Base-by-base conservation (phyloP, 2,797 vertebrate species). In the Xerus rutilus region DNA sequence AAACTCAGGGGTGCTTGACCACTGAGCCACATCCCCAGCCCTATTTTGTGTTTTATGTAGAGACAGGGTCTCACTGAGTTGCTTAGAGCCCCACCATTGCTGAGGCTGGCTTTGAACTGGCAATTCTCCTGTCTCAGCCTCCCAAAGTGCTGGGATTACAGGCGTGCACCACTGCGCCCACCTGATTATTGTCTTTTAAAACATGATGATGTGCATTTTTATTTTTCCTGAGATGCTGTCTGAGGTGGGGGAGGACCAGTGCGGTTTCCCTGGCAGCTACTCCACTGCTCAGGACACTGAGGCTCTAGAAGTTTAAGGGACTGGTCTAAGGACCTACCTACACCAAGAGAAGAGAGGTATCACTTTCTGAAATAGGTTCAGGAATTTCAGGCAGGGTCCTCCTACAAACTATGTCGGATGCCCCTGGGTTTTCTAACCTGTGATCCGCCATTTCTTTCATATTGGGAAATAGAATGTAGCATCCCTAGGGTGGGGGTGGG, bases 401-500 rank as follows among this genome's bases (percentile, higher is more conserved):
- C 45, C 18, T 73, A 30, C 39, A 62, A 54, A 11, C 47, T 77
- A 78, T 4, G 43, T 69, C 82, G 45, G 59, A 32, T 15, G 39
- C 14, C 70, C 25, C 9, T 17, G 35, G 52, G 14, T 54, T 88
- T 65, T 69, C 43, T 54, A 76, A 25, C 74, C 62, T 35, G 82
- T 14, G 35, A 49, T 57, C 15, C 4, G 25, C 13, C 57, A 70
- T 84, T 15, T 69, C 47, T 79, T 59, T 70, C 54, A 52, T 62
- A 1, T 2, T 91, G 73, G 78, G 45, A 85, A 91, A 85, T 81
- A 70, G 69, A 86, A 59, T 25, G 9, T 9, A 7, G 0, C 70
- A 64, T 62, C 12, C 13, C 0, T 0, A 15, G 12, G 23, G 14
- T 10, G 2, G 15, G 1, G 11, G 4, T 28, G 5, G 23, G 47